Percentiles rank a stretch among this genome's conserved stretches.
Evolutionary conservation across 2,888 invertebrate genomes (phyloP).

Genomic region (Ptychoptera albimana): DNA sequence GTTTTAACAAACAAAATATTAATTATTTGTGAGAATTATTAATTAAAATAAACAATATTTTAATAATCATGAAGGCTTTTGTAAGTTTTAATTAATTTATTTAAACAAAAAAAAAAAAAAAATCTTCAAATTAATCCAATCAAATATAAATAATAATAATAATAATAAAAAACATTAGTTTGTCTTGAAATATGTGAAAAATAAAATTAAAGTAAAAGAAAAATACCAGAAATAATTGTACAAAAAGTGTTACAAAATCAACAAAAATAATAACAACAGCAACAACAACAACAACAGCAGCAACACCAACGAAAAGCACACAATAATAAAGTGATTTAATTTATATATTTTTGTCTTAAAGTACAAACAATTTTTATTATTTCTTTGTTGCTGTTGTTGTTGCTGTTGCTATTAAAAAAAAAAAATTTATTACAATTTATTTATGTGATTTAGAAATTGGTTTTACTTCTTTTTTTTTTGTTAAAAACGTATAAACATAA

Average conservation of each 20-base stretch:
- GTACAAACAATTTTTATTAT: no score
- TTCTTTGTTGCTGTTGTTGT: no score
- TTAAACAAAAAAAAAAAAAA: conserved; percentile 13
- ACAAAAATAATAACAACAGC: no score
- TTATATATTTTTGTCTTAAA: no score
- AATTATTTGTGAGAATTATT: not conserved
- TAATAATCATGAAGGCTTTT: conserved; percentile 9
- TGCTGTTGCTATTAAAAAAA: no score
- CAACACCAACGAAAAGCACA: not conserved
- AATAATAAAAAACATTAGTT: no score
- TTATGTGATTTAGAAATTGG: not conserved
- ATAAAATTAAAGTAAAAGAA: no score
- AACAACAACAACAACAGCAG: not conserved
- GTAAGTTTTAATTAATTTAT: conserved; percentile 8
- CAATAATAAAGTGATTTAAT: not conserved
- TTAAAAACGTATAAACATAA: not conserved
- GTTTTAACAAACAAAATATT: conserved; percentile 15
- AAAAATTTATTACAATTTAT: not conserved
- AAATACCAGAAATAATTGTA: no score
- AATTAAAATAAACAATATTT: not conserved
- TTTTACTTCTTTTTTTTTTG: not conserved
- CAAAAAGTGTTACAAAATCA: no score
- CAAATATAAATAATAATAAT: conserved; percentile 2
- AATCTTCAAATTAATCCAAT: conserved; percentile 10
- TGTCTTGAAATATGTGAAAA: no score